These are phyloP conservation scores for Procavia capensis DNA, from an alignment of 2,113 vertebrate species.

Conservation along the genomic window DNA sequence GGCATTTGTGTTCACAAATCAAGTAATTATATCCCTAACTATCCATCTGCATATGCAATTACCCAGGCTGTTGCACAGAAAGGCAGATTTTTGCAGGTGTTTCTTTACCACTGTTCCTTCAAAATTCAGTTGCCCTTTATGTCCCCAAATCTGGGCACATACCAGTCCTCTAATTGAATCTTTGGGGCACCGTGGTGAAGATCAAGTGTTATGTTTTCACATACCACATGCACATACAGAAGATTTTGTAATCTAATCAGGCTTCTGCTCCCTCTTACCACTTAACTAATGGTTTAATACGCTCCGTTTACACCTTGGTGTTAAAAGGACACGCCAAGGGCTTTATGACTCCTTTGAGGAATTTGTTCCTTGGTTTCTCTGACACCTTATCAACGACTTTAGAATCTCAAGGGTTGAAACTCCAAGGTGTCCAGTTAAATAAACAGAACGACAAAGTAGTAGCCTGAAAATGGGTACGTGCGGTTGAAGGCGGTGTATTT, in stretches of 20 bases:
- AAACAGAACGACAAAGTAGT: constrained; percentile 37
- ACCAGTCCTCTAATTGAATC: constrained; percentile 80
- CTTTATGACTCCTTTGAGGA: constrained; percentile 3
- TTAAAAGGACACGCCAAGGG: neutral
- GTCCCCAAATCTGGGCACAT: constrained; percentile 80
- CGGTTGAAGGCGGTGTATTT: constrained; percentile 6
- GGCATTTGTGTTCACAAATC: constrained; percentile 85
- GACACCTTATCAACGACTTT: constrained; percentile 35
- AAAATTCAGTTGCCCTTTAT: constrained; percentile 83
- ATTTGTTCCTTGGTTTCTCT: constrained; percentile 3
- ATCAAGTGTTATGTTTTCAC: constrained; percentile 80
- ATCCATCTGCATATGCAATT: constrained; percentile 83
- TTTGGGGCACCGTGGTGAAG: constrained; percentile 65
- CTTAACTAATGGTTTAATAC: constrained; percentile 68
- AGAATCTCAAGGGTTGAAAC: constrained; percentile 48
- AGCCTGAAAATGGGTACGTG: neutral
- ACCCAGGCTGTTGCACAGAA: constrained; percentile 82
- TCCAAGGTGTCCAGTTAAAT: constrained; percentile 38
- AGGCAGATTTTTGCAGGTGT: constrained; percentile 84
- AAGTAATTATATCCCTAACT: constrained; percentile 84
- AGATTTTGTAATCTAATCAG: constrained; percentile 78
- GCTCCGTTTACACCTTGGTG: constrained; percentile 64
- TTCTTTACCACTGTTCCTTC: constrained; percentile 79
- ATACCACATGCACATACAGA: constrained; percentile 45
- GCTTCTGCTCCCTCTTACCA: constrained; percentile 51